Evolutionary conservation across 2,797 vertebrate genomes (phyloP).

Genomic region (Sphenodon punctatus): DNA sequence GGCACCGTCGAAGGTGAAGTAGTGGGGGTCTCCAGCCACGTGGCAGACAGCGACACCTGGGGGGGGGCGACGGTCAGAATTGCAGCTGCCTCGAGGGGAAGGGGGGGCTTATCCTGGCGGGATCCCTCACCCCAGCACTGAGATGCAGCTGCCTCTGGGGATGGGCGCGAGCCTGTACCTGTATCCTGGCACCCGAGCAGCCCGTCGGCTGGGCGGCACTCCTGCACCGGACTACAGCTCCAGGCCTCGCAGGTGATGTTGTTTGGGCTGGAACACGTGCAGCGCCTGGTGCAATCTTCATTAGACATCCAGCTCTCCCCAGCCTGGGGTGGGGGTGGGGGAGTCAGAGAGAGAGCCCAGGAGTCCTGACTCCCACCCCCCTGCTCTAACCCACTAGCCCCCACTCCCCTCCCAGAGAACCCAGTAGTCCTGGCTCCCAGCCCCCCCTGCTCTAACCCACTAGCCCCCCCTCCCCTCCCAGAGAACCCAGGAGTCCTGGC

Average conservation of each 20-base stretch:
- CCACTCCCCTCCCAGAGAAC: too few relatives aligned
- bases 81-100: not conserved
- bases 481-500: not conserved
- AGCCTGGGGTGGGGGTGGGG: conserved; percentile 55
- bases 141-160: too few relatives aligned
- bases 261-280: conserved; percentile 70
- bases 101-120: not conserved
- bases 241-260: conserved; percentile 79
- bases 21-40: conserved; percentile 80
- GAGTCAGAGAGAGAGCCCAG: not conserved
- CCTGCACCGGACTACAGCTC: conserved; percentile 77
- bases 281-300: conserved; percentile 79
- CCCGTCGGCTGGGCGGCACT: conserved; percentile 79
- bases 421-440: too few relatives aligned
- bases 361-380: not conserved
- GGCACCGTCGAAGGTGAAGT: conserved; percentile 83
- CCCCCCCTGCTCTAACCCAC: not conserved
- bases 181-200: conserved; percentile 77
- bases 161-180: conserved; percentile 58
- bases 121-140: too few relatives aligned
- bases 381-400: too few relatives aligned
- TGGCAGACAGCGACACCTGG: conserved; percentile 82
- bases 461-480: not conserved
- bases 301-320: conserved; percentile 83
- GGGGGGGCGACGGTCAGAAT: too few relatives aligned